Base-by-base conservation (phyloP, 2,113 vertebrate species). In the Hyperoodon ampullatus region DNA sequence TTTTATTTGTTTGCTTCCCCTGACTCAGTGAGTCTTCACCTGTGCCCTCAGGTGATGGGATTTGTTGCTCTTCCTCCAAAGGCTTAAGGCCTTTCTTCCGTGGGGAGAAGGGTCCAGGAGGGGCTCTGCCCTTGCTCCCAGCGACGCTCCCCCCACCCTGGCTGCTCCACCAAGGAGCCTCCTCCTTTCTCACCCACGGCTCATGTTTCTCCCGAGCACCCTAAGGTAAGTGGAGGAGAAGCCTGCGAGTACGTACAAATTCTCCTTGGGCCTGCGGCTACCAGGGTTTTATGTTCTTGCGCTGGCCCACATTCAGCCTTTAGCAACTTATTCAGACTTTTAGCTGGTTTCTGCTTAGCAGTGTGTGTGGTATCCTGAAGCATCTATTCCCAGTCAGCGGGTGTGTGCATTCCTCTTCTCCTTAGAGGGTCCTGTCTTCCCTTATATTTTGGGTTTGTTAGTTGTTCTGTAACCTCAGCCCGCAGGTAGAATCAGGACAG, bases 211-310 rank as follows among this genome's bases (percentile, higher is more conserved):
- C 44, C 4, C 3, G 1, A 44, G 6, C 4, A 19, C 19, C 24
- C 0, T 8, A 14, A 28, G 2, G 4, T 42, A 55, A 0, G 0
- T 75, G 60, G 26, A 18, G 26, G 66, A 94, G 55, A 58, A 42
- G 15, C 0, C 26, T 74, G 26, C 0, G 3, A 33, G 2, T 9
- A 28, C 4, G 26, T 33, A 3, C 28, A 33, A 5, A 13, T 55
- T 50, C 44, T n/a, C 16, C 35, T 63, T 12, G 4, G 12, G 30
- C 39, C n/a, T 28, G 15, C 1, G 6, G n/a, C 78, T 7, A 24
- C 30, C 15, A 14, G 16, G 2, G 13, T 23, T 82, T 88, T 78
- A 33, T 61, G 15, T 60, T 72, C 61, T 72, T 10, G 47, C 1
- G 18, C 6, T 18, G 28, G 8, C 11, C 19, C 0, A 7, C 26